Conservation (phyloP, 2,113 vertebrate species). For the Sitta europaea region DNA sequence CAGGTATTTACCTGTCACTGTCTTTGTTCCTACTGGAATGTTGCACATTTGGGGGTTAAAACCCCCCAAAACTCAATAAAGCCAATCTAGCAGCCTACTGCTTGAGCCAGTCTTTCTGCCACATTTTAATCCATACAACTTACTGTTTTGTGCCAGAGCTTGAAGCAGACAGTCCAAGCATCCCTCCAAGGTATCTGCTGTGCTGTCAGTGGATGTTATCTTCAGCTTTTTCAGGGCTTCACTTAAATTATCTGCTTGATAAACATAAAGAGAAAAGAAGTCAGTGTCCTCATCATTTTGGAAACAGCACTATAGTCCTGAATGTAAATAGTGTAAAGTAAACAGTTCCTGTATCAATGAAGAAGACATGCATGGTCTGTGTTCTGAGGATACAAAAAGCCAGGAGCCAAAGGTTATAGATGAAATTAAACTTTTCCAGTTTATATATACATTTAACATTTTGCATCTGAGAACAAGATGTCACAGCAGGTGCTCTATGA, state of each 20-base stretch:
- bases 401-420: neutral
- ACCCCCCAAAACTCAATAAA: neutral
- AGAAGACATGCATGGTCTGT: neutral
- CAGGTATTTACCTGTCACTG: neutral
- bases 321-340: neutral
- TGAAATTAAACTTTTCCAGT: neutral
- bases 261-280: slow-evolving; percentile 41
- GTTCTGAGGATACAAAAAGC: neutral
- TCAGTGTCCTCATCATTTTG: neutral
- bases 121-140: slow-evolving; percentile 65
- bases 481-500: neutral
- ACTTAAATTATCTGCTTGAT: slow-evolving; percentile 86
- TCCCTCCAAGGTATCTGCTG: slow-evolving; percentile 86
- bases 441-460: neutral
- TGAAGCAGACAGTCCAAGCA: slow-evolving; percentile 94
- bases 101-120: neutral
- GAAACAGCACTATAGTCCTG: neutral
- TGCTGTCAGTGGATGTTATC: slow-evolving; percentile 82
- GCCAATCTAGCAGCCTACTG: neutral
- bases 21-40: rapidly evolving
- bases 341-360: neutral
- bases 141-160: slow-evolving; percentile 91
- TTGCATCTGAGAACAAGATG: neutral
- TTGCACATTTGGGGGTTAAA: neutral
- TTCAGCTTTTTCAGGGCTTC: slow-evolving; percentile 94